phyloP scores from a whole-genome alignment of 2,113 vertebrate species.

The Callocephalon fimbriatum region DNA sequence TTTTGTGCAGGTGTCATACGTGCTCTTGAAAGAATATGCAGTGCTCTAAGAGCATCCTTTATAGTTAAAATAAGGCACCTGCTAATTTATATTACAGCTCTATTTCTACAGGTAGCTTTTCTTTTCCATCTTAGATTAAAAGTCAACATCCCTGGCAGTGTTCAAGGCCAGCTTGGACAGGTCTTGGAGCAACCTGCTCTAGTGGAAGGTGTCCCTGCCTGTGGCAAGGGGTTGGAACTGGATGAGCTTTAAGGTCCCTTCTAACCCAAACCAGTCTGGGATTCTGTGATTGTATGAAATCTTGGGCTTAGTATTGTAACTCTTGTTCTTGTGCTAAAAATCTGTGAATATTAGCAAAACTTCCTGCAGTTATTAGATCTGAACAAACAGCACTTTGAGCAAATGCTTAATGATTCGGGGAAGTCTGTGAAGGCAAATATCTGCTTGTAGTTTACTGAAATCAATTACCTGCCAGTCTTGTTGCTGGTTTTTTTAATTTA shows the following conservation, averaged over 20 bases:
- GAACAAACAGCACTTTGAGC: not conserved
- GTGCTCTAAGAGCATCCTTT: not conserved
- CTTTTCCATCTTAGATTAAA: fast-evolving
- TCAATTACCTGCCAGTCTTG: constrained; percentile 3
- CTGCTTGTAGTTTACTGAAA: not conserved
- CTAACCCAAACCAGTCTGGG: not conserved
- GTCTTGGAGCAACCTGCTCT: not conserved
- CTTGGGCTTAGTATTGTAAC: fast-evolving
- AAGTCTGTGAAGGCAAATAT: not conserved
- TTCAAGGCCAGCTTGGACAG: not conserved
- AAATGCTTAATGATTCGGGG: not conserved
- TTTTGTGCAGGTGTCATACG: not conserved
- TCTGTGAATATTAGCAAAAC: not conserved
- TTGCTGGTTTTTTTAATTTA: not conserved
- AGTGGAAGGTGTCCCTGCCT: not conserved
- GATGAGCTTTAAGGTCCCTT: not conserved
- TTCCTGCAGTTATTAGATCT: not conserved
- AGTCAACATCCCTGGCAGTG: not conserved
- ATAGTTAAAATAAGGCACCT: fast-evolving
- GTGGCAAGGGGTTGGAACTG: not conserved
- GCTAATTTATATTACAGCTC: not conserved
- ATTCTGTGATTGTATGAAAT: not conserved
- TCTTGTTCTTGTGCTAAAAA: not conserved
- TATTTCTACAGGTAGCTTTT: fast-evolving
- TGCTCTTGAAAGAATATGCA: not conserved